A percentile compares a stretch with the other conserved stretches of the same genome.
Evolutionary conservation across 2,113 vertebrate genomes (phyloP).

Genomic region (Hippocampus mohnikei): DNA sequence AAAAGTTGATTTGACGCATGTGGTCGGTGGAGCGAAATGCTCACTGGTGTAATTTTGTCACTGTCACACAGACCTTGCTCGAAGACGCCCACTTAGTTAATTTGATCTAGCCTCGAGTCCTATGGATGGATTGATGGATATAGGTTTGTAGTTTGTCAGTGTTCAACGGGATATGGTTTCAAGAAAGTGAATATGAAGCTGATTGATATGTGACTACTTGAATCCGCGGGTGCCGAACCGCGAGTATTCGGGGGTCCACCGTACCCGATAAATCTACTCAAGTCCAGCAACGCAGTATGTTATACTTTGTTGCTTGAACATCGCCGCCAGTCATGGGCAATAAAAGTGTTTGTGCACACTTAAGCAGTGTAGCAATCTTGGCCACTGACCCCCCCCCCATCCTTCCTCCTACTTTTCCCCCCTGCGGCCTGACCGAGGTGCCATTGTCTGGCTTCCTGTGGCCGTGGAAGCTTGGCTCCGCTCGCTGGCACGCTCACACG

Average conservation of each 20-base stretch:
- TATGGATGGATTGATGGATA: too few relatives aligned
- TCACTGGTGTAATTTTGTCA: too few relatives aligned
- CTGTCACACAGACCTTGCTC: too few relatives aligned
- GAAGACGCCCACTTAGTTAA: too few relatives aligned
- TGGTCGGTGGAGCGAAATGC: too few relatives aligned
- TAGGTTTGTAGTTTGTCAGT: too few relatives aligned
- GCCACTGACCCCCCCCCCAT: constrained; percentile 6
- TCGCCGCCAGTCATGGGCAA: neutral
- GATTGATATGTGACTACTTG: too few relatives aligned
- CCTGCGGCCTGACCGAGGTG: constrained; percentile 38
- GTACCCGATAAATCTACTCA: neutral
- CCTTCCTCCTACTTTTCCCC: neutral
- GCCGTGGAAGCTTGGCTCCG: constrained; percentile 18
- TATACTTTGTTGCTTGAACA: neutral
- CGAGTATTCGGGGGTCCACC: neutral
- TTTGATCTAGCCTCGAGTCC: too few relatives aligned
- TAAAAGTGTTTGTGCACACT: constrained; percentile 7
- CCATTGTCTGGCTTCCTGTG: constrained; percentile 71
- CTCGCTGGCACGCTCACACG: constrained; percentile 1
- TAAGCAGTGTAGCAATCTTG: neutral
- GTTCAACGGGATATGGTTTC: too few relatives aligned
- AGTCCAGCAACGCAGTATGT: neutral
- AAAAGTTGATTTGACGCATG: too few relatives aligned
- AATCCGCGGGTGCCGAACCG: too few relatives aligned
- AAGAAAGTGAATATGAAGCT: too few relatives aligned